Percentiles rank a stretch among this genome's conserved stretches.
Evolutionary conservation across 2,797 vertebrate species (phyloP).

Genomic region (Spondyliosoma cantharus): DNA sequence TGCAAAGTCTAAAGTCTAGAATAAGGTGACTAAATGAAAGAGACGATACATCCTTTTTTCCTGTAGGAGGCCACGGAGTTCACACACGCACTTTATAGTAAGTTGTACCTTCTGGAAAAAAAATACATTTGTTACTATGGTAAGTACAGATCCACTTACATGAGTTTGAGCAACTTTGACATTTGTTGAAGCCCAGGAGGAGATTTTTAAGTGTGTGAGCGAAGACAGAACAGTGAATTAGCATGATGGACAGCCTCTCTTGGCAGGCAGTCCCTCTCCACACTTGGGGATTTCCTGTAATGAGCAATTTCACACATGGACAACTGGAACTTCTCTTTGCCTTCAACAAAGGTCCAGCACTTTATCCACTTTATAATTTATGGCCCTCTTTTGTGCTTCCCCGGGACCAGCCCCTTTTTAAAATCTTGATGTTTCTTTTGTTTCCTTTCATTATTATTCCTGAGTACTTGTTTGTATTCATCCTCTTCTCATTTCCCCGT

Average conservation of each 20-base stretch:
- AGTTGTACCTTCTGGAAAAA: not conserved
- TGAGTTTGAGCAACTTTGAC: constrained; percentile 29
- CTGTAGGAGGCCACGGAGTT: constrained; percentile 7
- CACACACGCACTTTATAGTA: not conserved
- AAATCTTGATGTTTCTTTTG: constrained; percentile 22
- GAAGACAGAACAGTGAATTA: constrained; percentile 18
- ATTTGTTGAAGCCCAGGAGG: constrained; percentile 28
- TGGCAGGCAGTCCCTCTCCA: constrained; percentile 43
- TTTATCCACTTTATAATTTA: constrained; percentile 48
- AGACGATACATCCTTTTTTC: constrained; percentile 24
- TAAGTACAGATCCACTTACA: constrained; percentile 25
- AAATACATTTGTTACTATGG: constrained; percentile 15
- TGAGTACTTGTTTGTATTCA: not conserved
- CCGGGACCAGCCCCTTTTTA: constrained; percentile 41
- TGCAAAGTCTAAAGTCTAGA: constrained; percentile 26
- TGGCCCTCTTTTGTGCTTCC: constrained; percentile 27
- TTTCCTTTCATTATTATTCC: constrained; percentile 32
- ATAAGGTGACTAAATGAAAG: constrained; percentile 33
- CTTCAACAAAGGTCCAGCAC: constrained; percentile 25
- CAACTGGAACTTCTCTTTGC: constrained; percentile 65
- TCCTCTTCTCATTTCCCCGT: not conserved
- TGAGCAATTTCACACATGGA: constrained; percentile 67
- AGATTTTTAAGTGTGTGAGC: constrained; percentile 16
- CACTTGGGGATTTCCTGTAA: constrained; percentile 75
- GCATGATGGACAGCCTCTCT: constrained; percentile 45